Percentiles rank a stretch among this genome's conserved stretches.
phyloP scores from a whole-genome alignment of 2,113 vertebrate species.

The Cinclus cinclus region DNA sequence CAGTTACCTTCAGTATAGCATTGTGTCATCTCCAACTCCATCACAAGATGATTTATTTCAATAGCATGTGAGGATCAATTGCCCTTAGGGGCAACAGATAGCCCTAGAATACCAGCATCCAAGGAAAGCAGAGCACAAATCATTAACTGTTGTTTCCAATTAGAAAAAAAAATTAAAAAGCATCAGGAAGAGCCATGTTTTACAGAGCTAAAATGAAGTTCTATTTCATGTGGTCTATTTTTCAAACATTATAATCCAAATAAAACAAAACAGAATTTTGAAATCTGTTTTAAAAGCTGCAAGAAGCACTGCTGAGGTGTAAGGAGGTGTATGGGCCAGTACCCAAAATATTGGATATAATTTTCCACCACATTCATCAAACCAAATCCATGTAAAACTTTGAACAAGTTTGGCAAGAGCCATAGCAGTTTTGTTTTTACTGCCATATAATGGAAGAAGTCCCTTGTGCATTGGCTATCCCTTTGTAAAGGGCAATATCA shows the following conservation, averaged over 20 bases:
- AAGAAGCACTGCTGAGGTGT: background rate
- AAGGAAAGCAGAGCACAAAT: slow-evolving; percentile 28
- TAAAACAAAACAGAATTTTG: background rate
- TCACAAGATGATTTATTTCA: slow-evolving; percentile 11
- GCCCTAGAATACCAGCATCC: background rate
- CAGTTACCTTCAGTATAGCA: background rate
- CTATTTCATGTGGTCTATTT: background rate
- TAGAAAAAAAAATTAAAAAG: background rate
- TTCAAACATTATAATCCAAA: background rate
- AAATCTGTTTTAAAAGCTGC: background rate
- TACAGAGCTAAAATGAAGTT: background rate
- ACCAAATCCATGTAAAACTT: slow-evolving; percentile 10
- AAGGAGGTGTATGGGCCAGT: background rate
- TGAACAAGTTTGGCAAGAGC: slow-evolving; percentile 13
- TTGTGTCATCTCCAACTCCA: background rate
- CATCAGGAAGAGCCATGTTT: background rate
- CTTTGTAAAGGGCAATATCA: slow-evolving; percentile 51
- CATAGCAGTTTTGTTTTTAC: background rate
- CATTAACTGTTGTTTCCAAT: background rate
- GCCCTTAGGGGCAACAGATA: slow-evolving; percentile 4
- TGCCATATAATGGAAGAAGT: slow-evolving; percentile 18
- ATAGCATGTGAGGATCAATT: background rate
- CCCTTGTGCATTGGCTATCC: background rate
- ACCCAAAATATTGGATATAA: slow-evolving; percentile 8
- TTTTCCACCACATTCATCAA: slow-evolving; percentile 35